Evolutionary conservation across 2,113 vertebrate species (phyloP).

Genomic region (Struthidea cinerea): DNA sequence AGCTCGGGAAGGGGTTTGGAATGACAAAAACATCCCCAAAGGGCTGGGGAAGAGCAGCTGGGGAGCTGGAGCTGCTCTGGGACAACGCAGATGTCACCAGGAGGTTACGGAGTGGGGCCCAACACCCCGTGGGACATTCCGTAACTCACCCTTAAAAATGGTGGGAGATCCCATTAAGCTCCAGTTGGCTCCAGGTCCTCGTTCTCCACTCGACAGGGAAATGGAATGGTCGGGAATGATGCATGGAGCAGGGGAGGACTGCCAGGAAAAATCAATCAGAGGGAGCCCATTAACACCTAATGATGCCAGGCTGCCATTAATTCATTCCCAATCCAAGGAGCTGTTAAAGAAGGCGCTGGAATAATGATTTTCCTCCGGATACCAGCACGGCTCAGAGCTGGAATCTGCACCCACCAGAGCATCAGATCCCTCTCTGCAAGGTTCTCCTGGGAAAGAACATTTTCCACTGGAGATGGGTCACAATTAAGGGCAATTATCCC

Average conservation of each 20-base stretch:
- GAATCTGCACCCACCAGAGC: background rate
- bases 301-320: conserved; percentile 40
- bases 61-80: background rate
- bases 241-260: background rate
- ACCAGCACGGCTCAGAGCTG: background rate
- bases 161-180: background rate
- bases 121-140: background rate
- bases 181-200: background rate
- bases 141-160: conserved; percentile 37
- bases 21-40: background rate
- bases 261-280: conserved; percentile 55
- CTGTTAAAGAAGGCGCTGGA: conserved; percentile 21
- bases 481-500: background rate
- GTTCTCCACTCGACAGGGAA: background rate
- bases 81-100: background rate
- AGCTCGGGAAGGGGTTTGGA: background rate
- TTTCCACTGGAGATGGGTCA: background rate
- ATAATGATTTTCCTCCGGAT: conserved; percentile 33
- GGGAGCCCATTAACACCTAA: conserved; percentile 28
- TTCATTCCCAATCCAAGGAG: background rate
- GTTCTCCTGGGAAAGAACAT: background rate
- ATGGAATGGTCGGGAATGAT: conserved; percentile 3
- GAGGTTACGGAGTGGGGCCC: conserved; percentile 19
- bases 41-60: background rate
- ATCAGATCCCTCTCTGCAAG: background rate